phyloP scores from a whole-genome alignment of 92 coral and sea anemone genomes.

The Muricea muricata region DNA sequence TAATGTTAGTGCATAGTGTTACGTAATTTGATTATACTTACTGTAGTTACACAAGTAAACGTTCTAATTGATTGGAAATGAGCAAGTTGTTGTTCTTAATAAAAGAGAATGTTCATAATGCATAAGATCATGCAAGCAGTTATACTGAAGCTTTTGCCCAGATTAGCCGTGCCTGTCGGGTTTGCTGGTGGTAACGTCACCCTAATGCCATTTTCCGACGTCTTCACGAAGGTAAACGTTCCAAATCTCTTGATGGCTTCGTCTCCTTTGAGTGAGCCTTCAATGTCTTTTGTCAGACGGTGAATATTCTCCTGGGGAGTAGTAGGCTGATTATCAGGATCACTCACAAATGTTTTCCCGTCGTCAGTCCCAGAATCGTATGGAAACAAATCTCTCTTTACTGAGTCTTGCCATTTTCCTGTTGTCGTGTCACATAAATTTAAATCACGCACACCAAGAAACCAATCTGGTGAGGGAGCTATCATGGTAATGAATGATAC shows the following conservation, averaged over 20 bases:
- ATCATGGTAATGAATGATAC: constrained; percentile 44
- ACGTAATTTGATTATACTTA: too few species aligned
- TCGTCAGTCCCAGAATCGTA: constrained; percentile 48
- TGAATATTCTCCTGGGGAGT: constrained; percentile 24
- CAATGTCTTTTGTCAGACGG: constrained; percentile 38
- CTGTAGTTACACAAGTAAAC: too few species aligned
- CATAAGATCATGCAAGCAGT: too few species aligned
- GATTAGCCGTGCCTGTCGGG: background rate
- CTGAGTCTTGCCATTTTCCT: constrained; percentile 2
- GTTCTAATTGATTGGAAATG: too few species aligned
- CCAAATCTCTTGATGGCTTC: constrained; percentile 16
- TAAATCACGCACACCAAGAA: constrained; percentile 14
- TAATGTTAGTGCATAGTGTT: too few species aligned
- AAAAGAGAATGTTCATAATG: too few species aligned
- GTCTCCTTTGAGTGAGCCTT: constrained; percentile 23
- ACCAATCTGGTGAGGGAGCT: constrained; percentile 56
- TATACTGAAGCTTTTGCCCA: too few species aligned
- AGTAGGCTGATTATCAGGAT: background rate
- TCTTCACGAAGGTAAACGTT: constrained; percentile 4
- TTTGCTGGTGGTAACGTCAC: background rate
- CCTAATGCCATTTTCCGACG: background rate
- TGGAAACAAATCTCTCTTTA: background rate
- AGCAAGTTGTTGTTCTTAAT: too few species aligned
- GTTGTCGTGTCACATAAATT: constrained; percentile 30
- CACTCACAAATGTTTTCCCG: background rate